These are phyloP conservation scores for Trichonephila inaurata DNA, from an alignment of 1,140 invertebrate species.

Conservation along the genomic window DNA sequence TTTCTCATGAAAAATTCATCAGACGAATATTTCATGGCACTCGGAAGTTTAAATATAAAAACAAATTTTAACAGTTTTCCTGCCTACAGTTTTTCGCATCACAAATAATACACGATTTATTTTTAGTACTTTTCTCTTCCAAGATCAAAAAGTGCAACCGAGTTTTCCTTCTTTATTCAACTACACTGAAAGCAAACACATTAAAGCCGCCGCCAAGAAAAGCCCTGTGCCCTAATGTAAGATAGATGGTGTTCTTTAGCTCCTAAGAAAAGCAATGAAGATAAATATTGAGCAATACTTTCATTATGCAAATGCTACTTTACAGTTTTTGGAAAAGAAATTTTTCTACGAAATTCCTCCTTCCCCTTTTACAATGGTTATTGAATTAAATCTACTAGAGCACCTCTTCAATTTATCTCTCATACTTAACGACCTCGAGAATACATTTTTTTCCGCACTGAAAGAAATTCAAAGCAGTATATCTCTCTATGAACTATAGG, in stretches of 20 bases:
- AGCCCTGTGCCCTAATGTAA: conserved; percentile 32
- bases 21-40: too few relatives aligned
- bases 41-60: too few relatives aligned
- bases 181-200: conserved; percentile 10
- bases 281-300: conserved; percentile 73
- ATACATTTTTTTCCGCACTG: background rate
- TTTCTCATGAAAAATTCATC: too few relatives aligned
- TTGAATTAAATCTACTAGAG: conserved; percentile 64
- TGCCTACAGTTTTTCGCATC: background rate
- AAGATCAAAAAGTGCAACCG: background rate
- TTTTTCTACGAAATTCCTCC: background rate
- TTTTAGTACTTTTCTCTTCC: background rate
- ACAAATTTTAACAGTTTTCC: too few relatives aligned
- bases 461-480: conserved; percentile 16
- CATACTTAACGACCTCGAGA: conserved; percentile 42
- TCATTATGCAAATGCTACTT: conserved; percentile 69
- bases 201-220: conserved; percentile 5
- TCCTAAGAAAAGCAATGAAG: conserved; percentile 59
- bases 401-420: conserved; percentile 52
- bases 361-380: conserved; percentile 46
- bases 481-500: background rate
- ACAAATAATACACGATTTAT: background rate
- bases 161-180: background rate
- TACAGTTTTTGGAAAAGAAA: conserved; percentile 27
- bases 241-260: conserved; percentile 43